Percentiles rank a stretch among this genome's conserved stretches.
Evolutionary conservation across 2,797 vertebrate genomes (phyloP).

Genomic region (Catharus ustulatus): DNA sequence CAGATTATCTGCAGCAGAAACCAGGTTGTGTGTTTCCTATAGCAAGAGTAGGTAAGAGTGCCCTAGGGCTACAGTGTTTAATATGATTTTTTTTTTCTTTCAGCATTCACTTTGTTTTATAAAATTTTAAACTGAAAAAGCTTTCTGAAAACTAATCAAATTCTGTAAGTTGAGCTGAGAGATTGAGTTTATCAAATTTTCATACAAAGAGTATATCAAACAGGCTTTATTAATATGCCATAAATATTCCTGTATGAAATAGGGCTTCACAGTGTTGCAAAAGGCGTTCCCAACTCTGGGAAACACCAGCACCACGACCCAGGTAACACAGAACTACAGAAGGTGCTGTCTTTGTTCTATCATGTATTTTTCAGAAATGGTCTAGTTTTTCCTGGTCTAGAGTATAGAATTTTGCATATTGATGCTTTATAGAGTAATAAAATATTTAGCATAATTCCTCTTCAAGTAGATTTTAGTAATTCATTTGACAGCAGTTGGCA

Average conservation of each 20-base stretch:
- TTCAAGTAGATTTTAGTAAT: neutral
- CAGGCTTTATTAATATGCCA: neutral
- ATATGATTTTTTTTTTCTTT: neutral
- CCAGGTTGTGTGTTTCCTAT: neutral
- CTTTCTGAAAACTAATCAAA: neutral
- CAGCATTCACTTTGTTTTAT: neutral
- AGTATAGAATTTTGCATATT: neutral
- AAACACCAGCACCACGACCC: neutral
- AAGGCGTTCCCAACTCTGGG: neutral
- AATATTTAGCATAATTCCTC: neutral
- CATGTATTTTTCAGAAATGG: neutral
- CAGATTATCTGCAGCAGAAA: constrained; percentile 47
- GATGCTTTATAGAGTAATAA: neutral
- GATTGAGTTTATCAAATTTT: neutral
- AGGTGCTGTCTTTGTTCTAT: neutral
- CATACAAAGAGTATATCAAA: neutral
- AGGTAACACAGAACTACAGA: neutral
- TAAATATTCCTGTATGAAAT: neutral
- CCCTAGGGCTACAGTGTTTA: neutral
- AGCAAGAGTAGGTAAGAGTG: neutral
- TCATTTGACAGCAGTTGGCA: neutral
- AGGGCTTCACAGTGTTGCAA: neutral
- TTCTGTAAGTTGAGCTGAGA: neutral
- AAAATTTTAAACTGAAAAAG: neutral
- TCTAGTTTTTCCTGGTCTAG: neutral